Evolutionary conservation across 2,797 vertebrate genomes (phyloP).

Genomic region (Taeniopygia guttata): DNA sequence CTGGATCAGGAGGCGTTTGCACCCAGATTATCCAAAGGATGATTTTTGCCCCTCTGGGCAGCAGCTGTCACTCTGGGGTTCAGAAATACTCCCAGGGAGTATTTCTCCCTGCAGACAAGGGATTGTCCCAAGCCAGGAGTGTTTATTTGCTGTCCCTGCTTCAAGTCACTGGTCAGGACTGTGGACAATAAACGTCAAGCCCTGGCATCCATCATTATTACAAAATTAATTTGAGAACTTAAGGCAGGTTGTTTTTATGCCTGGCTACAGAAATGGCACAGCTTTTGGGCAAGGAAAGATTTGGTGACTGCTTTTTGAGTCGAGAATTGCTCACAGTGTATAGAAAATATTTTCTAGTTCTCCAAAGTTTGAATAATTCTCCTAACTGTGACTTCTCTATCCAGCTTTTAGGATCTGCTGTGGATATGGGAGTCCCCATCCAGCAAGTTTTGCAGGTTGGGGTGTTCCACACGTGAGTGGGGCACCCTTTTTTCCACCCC

Average conservation of each 20-base stretch:
- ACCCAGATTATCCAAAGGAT: not conserved
- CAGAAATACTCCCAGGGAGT: not conserved
- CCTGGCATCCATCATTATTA: not conserved
- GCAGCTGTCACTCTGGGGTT: not conserved
- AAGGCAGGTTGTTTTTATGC: not conserved
- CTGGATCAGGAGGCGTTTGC: not conserved
- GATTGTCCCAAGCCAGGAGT: not conserved
- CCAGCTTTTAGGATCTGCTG: fast-evolving
- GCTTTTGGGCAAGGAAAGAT: too few relatives aligned
- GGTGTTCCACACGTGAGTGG: not conserved
- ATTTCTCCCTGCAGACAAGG: not conserved
- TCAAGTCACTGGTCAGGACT: fast-evolving
- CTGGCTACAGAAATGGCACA: not conserved
- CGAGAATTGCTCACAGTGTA: too few relatives aligned
- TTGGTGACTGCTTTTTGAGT: too few relatives aligned
- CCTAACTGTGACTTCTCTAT: fast-evolving
- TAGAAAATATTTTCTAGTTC: too few relatives aligned
- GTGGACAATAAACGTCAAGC: not conserved
- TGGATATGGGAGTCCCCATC: fast-evolving
- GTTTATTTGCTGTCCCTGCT: constrained; percentile 10
- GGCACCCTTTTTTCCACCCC: fast-evolving
- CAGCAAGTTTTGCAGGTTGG: not conserved
- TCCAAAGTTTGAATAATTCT: not conserved
- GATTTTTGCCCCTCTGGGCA: not conserved
- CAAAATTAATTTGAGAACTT: not conserved